phyloP scores from a whole-genome alignment of 2,797 vertebrate genomes.

The Mareca penelope region DNA sequence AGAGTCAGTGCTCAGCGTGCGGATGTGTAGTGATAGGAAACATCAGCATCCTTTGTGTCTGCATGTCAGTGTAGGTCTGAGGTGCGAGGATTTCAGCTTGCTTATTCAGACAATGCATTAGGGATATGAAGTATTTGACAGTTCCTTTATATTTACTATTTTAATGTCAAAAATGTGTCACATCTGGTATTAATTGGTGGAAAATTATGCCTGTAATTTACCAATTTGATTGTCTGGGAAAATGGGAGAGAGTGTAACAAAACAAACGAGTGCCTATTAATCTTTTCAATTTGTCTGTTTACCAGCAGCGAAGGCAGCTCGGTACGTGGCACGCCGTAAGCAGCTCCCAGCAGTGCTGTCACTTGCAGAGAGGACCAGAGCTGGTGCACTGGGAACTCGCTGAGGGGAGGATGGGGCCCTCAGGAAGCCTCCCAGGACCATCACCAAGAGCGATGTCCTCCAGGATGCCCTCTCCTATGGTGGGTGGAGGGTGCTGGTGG shows the following conservation, averaged over 20 bases:
- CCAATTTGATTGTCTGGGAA: slow-evolving; percentile 64
- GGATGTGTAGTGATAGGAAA: slow-evolving; percentile 11
- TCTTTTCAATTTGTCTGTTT: slow-evolving; percentile 60
- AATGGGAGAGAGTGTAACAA: slow-evolving; percentile 49
- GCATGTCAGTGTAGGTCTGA: slow-evolving; percentile 52
- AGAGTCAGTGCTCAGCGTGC: neutral
- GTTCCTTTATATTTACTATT: slow-evolving; percentile 66
- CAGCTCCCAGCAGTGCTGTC: neutral
- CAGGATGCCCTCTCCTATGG: neutral
- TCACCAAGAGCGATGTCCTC: neutral
- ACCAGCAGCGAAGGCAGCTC: neutral
- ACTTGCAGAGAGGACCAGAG: neutral
- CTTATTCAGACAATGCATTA: slow-evolving; percentile 9
- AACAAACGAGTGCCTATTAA: slow-evolving; percentile 63
- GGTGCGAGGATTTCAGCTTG: slow-evolving; percentile 52
- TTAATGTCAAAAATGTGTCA: slow-evolving; percentile 74
- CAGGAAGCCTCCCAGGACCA: neutral
- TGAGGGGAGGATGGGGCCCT: neutral
- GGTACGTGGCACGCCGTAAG: neutral
- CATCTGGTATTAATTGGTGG: slow-evolving; percentile 67
- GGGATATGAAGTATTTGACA: slow-evolving; percentile 57
- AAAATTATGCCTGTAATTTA: slow-evolving; percentile 71
- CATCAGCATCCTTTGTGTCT: slow-evolving; percentile 25
- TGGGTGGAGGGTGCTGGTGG: neutral
- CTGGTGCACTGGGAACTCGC: fast-evolving